Conservation (phyloP, 2,797 vertebrate genomes). For the Pantherophis alleghaniensis region DNA sequence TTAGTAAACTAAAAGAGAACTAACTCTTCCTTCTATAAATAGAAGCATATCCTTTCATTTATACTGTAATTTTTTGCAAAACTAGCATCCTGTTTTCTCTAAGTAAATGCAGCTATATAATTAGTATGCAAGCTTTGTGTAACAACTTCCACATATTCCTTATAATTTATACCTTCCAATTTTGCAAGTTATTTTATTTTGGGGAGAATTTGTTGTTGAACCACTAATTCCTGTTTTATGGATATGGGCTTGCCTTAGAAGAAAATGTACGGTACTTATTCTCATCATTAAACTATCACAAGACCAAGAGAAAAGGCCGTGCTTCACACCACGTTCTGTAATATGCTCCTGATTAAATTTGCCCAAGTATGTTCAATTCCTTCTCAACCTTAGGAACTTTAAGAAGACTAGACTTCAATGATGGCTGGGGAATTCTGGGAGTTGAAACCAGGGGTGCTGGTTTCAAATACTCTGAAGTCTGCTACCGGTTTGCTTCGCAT, state of each 20-base stretch:
- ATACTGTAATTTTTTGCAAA: constrained; percentile 54
- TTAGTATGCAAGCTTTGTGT: constrained; percentile 42
- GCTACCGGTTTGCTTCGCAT: too few relatives aligned
- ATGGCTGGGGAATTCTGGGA: background rate
- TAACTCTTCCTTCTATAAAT: constrained; percentile 59
- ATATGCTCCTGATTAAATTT: background rate
- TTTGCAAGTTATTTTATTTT: constrained; percentile 3
- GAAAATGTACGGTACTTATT: background rate
- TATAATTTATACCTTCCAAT: constrained; percentile 13
- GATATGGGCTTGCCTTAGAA: background rate
- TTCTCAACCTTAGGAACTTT: background rate
- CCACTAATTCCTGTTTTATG: background rate
- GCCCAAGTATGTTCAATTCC: background rate
- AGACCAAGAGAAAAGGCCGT: background rate
- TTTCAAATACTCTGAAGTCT: too few relatives aligned
- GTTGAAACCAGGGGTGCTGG: background rate
- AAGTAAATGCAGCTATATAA: constrained; percentile 56
- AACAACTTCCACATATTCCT: constrained; percentile 20
- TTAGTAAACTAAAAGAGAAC: constrained; percentile 46
- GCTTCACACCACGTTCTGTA: background rate
- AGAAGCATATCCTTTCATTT: constrained; percentile 67
- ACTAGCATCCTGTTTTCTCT: constrained; percentile 66
- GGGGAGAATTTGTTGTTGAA: background rate
- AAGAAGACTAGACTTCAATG: background rate
- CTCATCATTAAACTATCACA: background rate